Conservation (phyloP, 2,113 vertebrate genomes). For the Parus major region DNA sequence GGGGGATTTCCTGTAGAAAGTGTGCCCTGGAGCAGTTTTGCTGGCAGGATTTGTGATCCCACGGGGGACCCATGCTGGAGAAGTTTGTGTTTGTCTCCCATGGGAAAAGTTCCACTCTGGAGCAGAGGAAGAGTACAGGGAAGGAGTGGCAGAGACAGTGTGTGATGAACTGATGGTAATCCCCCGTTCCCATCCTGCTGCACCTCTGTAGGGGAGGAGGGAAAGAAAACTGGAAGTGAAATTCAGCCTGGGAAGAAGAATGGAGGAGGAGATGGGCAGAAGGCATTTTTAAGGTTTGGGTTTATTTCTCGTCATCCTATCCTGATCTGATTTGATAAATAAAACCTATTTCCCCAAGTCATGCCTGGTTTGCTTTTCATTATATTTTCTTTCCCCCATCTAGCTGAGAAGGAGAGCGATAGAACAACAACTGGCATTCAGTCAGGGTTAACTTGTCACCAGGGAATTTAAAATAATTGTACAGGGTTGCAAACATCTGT, state of each 20-base stretch:
- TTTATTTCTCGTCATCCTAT: background rate
- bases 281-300: background rate
- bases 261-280: background rate
- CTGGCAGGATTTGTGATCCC: background rate
- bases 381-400: background rate
- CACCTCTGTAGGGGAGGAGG: background rate
- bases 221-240: background rate
- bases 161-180: background rate
- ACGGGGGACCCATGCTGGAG: background rate
- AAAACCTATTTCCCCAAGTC: background rate
- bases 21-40: background rate
- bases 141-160: background rate
- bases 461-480: background rate
- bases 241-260: background rate
- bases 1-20: background rate
- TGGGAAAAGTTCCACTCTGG: background rate
- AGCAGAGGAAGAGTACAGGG: fast-evolving
- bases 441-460: too few relatives aligned
- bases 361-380: background rate
- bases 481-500: background rate
- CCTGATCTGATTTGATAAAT: background rate
- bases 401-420: background rate
- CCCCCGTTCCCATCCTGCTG: background rate
- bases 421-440: background rate
- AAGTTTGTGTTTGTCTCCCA: background rate